phyloP scores from a whole-genome alignment of 2,113 vertebrate species.

The Globicephala melas region DNA sequence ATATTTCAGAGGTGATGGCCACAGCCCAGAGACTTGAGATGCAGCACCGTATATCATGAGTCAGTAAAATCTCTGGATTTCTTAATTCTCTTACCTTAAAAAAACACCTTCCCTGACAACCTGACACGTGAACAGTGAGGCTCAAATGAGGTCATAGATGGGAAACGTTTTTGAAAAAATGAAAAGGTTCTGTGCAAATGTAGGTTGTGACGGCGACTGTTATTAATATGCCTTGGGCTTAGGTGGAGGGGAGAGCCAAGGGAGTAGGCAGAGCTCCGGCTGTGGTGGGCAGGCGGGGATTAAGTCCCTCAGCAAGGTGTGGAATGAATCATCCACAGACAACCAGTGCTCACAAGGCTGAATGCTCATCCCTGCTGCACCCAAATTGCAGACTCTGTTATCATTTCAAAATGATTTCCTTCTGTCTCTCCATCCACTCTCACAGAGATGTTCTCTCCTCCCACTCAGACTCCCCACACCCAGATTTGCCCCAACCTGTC shows the following conservation, averaged over 20 bases:
- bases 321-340: too few species aligned
- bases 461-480: neutral
- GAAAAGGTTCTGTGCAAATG: neutral
- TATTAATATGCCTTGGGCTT: neutral
- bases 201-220: neutral
- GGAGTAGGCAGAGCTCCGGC: neutral
- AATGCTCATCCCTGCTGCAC: too few species aligned
- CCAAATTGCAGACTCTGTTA: neutral
- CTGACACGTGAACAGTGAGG: neutral
- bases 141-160: neutral
- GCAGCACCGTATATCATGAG: neutral
- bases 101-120: neutral
- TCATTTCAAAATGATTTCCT: neutral
- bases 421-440: neutral
- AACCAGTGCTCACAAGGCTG: neutral
- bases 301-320: neutral
- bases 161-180: neutral
- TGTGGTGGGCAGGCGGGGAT: rapidly evolving
- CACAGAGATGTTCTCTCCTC: neutral
- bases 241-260: neutral
- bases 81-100: neutral
- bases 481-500: neutral
- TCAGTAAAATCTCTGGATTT: neutral
- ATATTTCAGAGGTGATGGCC: neutral
- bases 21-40: neutral